Evolutionary conservation across 2,113 vertebrate species (phyloP).

Genomic region (Haemorhous mexicanus): DNA sequence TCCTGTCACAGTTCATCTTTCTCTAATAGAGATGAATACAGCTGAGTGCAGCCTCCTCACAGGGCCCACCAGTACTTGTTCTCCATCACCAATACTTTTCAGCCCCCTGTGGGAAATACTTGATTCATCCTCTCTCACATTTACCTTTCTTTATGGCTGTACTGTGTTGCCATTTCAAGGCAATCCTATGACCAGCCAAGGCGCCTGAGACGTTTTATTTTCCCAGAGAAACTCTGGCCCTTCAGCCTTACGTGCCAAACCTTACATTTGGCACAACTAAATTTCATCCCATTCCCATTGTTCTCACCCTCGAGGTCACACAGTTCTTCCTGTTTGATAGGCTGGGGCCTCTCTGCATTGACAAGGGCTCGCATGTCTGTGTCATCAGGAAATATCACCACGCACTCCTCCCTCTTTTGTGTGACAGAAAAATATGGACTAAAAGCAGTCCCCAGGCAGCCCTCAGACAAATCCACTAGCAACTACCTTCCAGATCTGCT

Average conservation of each 20-base stretch:
- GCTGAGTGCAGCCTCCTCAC: not conserved
- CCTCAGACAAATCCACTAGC: not conserved
- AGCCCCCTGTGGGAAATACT: not conserved
- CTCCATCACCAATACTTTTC: not conserved
- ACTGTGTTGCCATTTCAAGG: not conserved
- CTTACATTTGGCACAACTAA: not conserved
- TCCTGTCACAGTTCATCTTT: not conserved
- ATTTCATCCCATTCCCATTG: constrained; percentile 35
- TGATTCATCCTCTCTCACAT: not conserved
- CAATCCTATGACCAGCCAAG: not conserved
- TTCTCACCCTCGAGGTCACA: constrained; percentile 23
- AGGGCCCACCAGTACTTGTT: not conserved
- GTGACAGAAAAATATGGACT: not conserved
- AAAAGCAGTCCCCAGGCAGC: not conserved
- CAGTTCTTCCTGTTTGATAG: constrained; percentile 59
- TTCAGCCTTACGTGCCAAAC: constrained; percentile 29
- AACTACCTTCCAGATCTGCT: not conserved
- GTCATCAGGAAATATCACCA: constrained; percentile 45
- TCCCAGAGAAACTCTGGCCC: not conserved
- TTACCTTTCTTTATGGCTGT: not conserved
- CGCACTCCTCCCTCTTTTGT: constrained; percentile 46
- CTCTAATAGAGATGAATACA: not conserved
- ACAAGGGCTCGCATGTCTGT: not conserved
- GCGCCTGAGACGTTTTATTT: not conserved
- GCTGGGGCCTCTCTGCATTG: constrained; percentile 24